Evolutionary conservation across 1,140 invertebrate genomes (phyloP), one percentile per base, ranked within the genome.

Genomic region (Drosophila ficusphila): DNA sequence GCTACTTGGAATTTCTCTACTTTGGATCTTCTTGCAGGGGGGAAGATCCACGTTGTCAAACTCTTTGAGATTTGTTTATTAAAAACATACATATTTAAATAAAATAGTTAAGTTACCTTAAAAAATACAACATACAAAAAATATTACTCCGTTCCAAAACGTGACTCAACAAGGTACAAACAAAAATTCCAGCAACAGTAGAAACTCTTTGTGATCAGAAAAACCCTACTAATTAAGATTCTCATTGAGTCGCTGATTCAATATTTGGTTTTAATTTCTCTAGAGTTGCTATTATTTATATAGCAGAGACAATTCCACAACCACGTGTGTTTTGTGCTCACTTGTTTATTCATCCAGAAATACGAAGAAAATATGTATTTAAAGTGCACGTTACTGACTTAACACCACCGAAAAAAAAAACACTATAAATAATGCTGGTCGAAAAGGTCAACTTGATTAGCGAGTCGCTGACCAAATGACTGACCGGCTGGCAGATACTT

Each of bases 371-470:
- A 52, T 73, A 56, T 60, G 79, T 72, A 60, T 64, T 75, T 72
- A 29, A 58, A 71, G 53, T 76, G 31, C 14, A 51, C 23, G 46
- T 38, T 54, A 29, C 29, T 72, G 60, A 65, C 53, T 75, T 65
- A 65, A 36, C 19, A 41, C n/a, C n/a, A 47, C n/a, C 56, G 4
- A 36, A 5, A 51, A 16, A 25, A 36, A 14, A 31, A 19, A 47
- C 36, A 36, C 18, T 54, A 60, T 21, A 53, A 52, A 47, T 62
- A 73, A 60, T 67, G 68, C 64, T 65, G 27, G 73, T 69, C 67
- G 46, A 64, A 86, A 81, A 86, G 76, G 82, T 86, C 82, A 86
- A 65, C 41, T 75, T 86, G 69, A 81, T 86, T 86, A 88, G 82
- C 73, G 51, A 21, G 76, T 72, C 62, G 21, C 36, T 42, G 58